A percentile compares a stretch with the other conserved stretches of the same genome.
phyloP scores from a whole-genome alignment of 2,113 vertebrate species.

The Candoia aspera region DNA sequence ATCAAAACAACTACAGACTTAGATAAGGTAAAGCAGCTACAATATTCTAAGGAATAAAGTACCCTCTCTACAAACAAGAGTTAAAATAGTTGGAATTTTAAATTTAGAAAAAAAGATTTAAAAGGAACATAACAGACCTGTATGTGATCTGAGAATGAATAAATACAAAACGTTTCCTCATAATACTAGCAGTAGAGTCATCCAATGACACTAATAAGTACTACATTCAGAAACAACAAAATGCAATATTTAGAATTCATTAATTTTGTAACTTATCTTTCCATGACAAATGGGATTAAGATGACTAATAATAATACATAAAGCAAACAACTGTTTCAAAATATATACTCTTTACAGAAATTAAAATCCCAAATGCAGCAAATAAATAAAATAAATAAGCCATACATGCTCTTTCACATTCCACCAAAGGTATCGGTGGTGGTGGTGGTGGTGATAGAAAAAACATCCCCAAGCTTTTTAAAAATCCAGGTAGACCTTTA shows the following conservation, averaged over 20 bases:
- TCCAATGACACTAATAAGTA: background rate
- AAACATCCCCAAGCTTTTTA: background rate
- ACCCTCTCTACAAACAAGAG: background rate
- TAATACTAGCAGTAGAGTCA: background rate
- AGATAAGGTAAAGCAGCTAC: background rate
- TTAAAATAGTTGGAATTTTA: background rate
- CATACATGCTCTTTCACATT: background rate
- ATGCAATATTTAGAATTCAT: background rate
- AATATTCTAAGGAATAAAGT: background rate
- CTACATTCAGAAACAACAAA: background rate
- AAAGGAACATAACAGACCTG: background rate
- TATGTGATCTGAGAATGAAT: background rate
- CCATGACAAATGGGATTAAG: background rate
- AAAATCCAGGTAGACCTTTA: background rate
- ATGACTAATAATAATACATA: background rate
- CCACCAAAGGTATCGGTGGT: background rate
- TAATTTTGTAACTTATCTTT: background rate
- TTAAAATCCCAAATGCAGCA: background rate
- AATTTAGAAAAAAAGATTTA: background rate
- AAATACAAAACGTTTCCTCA: background rate
- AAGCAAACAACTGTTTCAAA: background rate
- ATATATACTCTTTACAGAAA: background rate
- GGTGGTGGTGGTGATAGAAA: background rate
- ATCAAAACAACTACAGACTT: background rate
- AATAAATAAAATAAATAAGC: background rate